Base-by-base conservation (phyloP, 2,113 vertebrate species). In the Phyllopteryx taeniolatus region DNA sequence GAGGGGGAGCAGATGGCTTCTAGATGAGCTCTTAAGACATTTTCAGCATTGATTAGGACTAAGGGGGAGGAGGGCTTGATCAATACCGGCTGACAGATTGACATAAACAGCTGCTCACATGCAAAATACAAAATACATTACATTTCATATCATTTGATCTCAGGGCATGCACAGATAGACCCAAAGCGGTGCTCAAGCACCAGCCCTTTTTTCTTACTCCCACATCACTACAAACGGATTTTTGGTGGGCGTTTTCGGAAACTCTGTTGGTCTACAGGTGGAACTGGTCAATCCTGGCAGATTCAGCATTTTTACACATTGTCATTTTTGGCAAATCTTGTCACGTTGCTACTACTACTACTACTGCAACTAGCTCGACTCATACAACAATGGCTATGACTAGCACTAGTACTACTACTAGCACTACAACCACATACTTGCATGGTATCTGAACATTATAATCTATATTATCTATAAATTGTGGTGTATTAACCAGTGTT, bases 1-100 rank as follows among this genome's bases (percentile, higher is more conserved):
- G 9, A 22, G 63, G 63, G 39, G 42, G 39, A 44, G 39, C 63
- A 65, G 63, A 65, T 65, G 63, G 63, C 63, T 65, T 43, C 42
- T 22, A 22, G 20, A 46, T 15, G 42, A 22, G 63, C 63, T 44
- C 63, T 65, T 65, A 20, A 65, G 63, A 65, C 43, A 65, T 65
- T 65, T 44, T 65, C 63, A 65, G 12, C 63, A 65, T 65, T 46
- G 63, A 65, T 65, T 46, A 44, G 44, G 43, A 65, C 42, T 33
- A 17, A 65, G 20, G 20, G 42, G 12, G 39, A 19, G 61, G 35
- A 43, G 42, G 62, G 59, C 5, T 35, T 65, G 42, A 65, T 65
- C 63, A 65, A 65, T 65, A 65, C 5, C 44, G 42, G 27, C 42
- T 13, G 63, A 44, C 63, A 65, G 63, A 65, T 46, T 46, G 63